Percentiles rank a stretch among this genome's conserved stretches.
Conservation (phyloP, 2,797 vertebrate species). For the Propithecus deckenii region DNA sequence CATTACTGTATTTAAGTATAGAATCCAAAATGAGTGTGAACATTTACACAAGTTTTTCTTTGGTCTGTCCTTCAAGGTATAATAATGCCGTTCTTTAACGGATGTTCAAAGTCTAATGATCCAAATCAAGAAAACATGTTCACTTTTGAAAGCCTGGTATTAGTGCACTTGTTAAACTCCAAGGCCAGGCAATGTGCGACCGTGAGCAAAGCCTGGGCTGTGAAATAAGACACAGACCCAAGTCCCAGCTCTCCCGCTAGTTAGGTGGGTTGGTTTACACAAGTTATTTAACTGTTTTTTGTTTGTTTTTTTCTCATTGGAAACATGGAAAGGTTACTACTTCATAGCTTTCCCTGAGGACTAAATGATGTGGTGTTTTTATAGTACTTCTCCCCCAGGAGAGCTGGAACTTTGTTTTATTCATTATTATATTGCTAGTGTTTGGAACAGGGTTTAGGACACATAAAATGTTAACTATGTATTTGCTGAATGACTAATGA, state of each 20-base stretch:
- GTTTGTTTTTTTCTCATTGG: background rate
- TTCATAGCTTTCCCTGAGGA: background rate
- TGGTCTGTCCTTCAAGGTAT: background rate
- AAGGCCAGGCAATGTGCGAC: rapidly evolving
- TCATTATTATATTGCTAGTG: rapidly evolving
- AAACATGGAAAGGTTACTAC: background rate
- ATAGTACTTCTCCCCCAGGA: background rate
- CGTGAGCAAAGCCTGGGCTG: background rate
- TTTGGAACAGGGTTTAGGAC: background rate
- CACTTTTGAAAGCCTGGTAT: background rate
- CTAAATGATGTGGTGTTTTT: background rate
- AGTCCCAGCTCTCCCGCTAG: background rate
- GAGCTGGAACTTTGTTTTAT: rapidly evolving
- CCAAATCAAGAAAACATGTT: background rate
- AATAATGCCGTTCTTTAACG: background rate
- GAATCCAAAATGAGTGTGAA: background rate
- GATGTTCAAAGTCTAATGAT: background rate
- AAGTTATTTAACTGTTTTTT: background rate
- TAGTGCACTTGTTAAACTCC: background rate
- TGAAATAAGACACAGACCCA: rapidly evolving
- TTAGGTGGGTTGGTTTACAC: too few species aligned
- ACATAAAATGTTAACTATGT: rapidly evolving
- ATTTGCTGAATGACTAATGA: background rate
- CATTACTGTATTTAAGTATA: background rate
- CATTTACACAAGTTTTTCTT: background rate